Percentiles rank a stretch among this genome's conserved stretches.
Conservation (phyloP, 2,888 invertebrate genomes). For the Geotrupes spiniger region DNA sequence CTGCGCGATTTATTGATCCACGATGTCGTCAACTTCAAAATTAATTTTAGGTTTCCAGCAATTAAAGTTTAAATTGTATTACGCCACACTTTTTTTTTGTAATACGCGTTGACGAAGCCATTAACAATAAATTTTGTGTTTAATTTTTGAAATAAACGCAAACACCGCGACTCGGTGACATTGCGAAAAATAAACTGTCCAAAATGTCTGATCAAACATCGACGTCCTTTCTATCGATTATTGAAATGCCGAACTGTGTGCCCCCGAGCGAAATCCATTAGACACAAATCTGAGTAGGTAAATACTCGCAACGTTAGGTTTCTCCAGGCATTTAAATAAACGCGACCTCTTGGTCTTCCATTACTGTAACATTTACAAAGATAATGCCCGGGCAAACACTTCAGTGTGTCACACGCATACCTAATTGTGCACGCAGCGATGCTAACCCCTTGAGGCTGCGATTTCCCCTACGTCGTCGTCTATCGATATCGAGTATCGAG, state of each 20-base stretch:
- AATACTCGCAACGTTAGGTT: slow-evolving; percentile 18
- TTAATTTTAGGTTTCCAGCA: too few relatives aligned
- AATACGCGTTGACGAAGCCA: too few relatives aligned
- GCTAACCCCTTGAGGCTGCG: background rate
- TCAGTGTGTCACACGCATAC: slow-evolving; percentile 13
- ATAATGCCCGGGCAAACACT: slow-evolving; percentile 43
- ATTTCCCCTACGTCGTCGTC: slow-evolving; percentile 7
- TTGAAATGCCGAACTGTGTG: too few relatives aligned
- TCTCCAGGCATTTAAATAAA: slow-evolving; percentile 14
- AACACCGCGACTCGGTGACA: too few relatives aligned
- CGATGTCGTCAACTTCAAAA: too few relatives aligned
- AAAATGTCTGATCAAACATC: background rate
- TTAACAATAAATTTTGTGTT: too few relatives aligned
- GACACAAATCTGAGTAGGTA: slow-evolving; percentile 18
- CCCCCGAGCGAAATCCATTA: slow-evolving; percentile 21
- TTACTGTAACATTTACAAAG: slow-evolving; percentile 42
- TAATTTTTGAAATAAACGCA: too few relatives aligned
- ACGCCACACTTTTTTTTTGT: too few relatives aligned
- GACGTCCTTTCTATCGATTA: background rate
- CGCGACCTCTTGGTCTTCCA: too few relatives aligned
- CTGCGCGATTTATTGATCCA: too few relatives aligned
- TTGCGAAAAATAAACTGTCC: background rate
- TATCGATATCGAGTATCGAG: slow-evolving; percentile 8
- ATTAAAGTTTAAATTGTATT: too few relatives aligned
- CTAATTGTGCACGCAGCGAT: slow-evolving; percentile 6